Percentiles rank a stretch among this genome's conserved stretches.
These are phyloP conservation scores for Cartodere bifasciata DNA, from an alignment of 2,888 invertebrate species.

Conservation along the genomic window DNA sequence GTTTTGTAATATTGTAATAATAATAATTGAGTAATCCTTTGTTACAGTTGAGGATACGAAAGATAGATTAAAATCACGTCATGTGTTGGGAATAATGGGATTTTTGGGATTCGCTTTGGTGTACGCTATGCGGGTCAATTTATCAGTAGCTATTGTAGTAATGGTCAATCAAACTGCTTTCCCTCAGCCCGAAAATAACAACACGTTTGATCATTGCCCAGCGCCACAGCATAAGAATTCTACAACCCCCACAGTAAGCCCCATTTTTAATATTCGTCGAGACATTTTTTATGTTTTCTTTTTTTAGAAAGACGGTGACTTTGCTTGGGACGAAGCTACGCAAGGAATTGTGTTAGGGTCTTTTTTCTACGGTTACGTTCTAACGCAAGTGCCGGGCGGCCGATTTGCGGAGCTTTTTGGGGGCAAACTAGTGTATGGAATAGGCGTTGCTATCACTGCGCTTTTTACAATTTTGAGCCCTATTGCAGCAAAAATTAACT, in stretches of 20 bases:
- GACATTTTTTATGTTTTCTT: conserved; percentile 10
- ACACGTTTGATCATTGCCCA: conserved; percentile 49
- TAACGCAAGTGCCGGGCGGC: conserved; percentile 73
- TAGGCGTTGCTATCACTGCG: conserved; percentile 70
- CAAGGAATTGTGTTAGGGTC: conserved; percentile 72
- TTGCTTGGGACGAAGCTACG: conserved; percentile 64
- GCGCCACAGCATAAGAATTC: conserved; percentile 35
- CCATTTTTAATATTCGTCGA: not conserved
- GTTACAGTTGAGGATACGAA: conserved; percentile 46
- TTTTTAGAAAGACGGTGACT: conserved; percentile 53
- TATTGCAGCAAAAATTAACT: conserved; percentile 56
- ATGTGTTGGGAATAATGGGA: conserved; percentile 69
- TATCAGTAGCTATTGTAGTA: conserved; percentile 88
- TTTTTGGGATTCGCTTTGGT: conserved; percentile 82
- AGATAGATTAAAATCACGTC: conserved; percentile 58
- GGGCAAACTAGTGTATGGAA: conserved; percentile 75
- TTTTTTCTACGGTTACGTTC: conserved; percentile 73
- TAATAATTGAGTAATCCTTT: conserved; percentile 5
- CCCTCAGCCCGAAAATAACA: conserved; percentile 41
- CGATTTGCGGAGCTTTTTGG: conserved; percentile 75
- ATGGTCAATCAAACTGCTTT: conserved; percentile 73
- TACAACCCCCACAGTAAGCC: conserved; percentile 23
- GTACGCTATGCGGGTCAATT: conserved; percentile 81
- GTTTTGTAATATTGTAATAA: not conserved
- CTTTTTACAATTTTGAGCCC: conserved; percentile 75